Evolutionary conservation across 2,113 vertebrate genomes (phyloP).

Genomic region (Arvicanthis niloticus): DNA sequence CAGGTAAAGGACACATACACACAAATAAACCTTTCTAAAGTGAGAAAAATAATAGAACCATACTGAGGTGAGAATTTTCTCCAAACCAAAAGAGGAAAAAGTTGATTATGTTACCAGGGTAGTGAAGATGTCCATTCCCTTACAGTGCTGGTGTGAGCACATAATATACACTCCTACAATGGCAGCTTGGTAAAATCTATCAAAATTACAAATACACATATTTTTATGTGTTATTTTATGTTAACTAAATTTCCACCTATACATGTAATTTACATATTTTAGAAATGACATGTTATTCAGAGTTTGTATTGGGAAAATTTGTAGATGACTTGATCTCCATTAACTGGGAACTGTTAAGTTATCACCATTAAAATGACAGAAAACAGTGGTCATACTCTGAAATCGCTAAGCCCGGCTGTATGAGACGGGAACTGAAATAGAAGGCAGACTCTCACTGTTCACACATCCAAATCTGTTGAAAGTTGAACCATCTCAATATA

Average conservation of each 20-base stretch:
- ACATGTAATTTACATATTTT: background rate
- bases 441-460: background rate
- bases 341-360: background rate
- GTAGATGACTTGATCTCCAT: background rate
- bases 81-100: background rate
- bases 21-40: background rate
- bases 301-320: background rate
- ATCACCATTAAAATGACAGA: background rate
- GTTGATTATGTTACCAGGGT: background rate
- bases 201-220: slow-evolving; percentile 16
- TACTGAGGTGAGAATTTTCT: background rate
- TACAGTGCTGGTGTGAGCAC: background rate
- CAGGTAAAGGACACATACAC: background rate
- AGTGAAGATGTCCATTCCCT: background rate
- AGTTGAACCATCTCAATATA: background rate
- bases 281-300: background rate
- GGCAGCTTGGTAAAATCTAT: background rate
- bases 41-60: slow-evolving; percentile 21
- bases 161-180: background rate
- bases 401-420: no score
- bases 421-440: background rate
- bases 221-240: background rate
- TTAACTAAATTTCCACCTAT: background rate
- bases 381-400: background rate
- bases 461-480: background rate